Conservation (phyloP, 2,113 vertebrate species). For the Pteruthius melanotis region DNA sequence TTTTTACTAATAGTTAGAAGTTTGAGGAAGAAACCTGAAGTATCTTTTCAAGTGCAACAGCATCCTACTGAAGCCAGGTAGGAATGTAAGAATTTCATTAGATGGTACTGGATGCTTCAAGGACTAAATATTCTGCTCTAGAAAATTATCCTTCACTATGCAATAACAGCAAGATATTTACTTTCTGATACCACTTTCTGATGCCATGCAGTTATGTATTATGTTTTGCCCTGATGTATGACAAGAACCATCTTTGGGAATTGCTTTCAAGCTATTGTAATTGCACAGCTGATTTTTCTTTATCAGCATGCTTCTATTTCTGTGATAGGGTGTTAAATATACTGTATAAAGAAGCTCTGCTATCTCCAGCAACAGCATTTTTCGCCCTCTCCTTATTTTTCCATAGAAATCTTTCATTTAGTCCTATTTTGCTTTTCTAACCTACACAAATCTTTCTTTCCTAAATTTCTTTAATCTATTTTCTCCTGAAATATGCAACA, state of each 20-base stretch:
- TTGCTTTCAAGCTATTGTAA: conserved; percentile 3
- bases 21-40: neutral
- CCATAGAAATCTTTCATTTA: neutral
- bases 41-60: neutral
- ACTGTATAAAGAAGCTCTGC: neutral
- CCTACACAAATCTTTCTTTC: neutral
- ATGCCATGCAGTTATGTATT: neutral
- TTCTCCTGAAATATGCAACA: neutral
- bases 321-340: neutral
- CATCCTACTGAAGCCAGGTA: conserved; percentile 33
- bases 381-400: neutral
- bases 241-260: neutral
- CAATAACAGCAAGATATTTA: neutral
- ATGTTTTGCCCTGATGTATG: neutral
- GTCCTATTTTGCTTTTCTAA: neutral
- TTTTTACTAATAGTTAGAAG: neutral
- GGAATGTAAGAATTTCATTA: neutral
- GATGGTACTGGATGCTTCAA: neutral
- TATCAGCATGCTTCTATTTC: neutral
- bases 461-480: neutral
- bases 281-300: neutral
- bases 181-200: neutral
- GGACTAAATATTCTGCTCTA: neutral
- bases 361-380: neutral
- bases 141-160: neutral